Conservation (phyloP, 2,888 invertebrate species). For the Dicranocentrus wangi region DNA sequence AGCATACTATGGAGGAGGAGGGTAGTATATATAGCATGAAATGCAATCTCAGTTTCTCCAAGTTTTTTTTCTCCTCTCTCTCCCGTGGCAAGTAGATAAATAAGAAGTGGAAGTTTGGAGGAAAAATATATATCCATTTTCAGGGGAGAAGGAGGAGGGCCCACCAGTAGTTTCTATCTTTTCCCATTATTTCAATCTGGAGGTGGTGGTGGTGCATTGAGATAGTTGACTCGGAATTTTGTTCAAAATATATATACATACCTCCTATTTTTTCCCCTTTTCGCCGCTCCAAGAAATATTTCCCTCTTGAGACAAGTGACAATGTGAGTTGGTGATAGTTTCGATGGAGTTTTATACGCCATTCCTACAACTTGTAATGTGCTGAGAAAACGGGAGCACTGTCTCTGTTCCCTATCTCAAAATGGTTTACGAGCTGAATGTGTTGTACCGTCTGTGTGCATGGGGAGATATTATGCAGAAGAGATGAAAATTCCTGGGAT, state of each 20-base stretch:
- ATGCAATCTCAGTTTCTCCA: constrained; percentile 13
- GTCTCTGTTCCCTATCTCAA: constrained; percentile 35
- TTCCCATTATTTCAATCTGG: constrained; percentile 56
- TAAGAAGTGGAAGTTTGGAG: constrained; percentile 28
- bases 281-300: constrained; percentile 47
- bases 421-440: constrained; percentile 43
- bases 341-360: constrained; percentile 60
- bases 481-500: constrained; percentile 45
- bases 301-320: constrained; percentile 59
- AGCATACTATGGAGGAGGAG: constrained; percentile 45
- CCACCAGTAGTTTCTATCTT: constrained; percentile 44
- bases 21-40: not conserved
- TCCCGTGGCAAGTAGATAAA: constrained; percentile 48
- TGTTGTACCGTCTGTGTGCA: constrained; percentile 1
- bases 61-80: no score
- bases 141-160: not conserved
- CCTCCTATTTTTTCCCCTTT: constrained; percentile 20
- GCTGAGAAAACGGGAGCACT: constrained; percentile 41
- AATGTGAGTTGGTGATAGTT: constrained; percentile 61
- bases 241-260: not conserved
- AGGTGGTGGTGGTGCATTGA: constrained; percentile 23
- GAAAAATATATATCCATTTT: no score
- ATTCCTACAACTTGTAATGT: constrained; percentile 58
- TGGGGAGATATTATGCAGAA: constrained; percentile 41
- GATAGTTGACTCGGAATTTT: constrained; percentile 6